These are phyloP conservation scores for Marasmarcha lunaedactyla DNA, from an alignment of 2,888 invertebrate species.

Conservation along the genomic window DNA sequence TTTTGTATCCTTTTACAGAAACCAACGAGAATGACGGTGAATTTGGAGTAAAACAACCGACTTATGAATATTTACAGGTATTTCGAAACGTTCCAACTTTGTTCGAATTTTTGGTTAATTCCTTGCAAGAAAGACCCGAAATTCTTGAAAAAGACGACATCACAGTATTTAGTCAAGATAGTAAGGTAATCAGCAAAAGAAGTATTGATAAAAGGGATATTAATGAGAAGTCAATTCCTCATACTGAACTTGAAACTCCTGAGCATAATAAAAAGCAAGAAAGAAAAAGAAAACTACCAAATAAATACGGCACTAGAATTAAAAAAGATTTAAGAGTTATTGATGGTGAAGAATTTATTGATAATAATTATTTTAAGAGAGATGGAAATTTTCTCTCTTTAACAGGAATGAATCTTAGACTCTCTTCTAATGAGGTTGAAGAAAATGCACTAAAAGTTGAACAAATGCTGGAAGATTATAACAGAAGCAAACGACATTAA, in stretches of 20 bases:
- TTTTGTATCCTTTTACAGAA: constrained; percentile 13
- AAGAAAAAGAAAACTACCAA: constrained; percentile 3
- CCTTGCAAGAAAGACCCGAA: constrained; percentile 32
- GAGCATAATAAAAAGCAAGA: neutral
- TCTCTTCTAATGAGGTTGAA: constrained; percentile 23
- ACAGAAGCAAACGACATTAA: constrained; percentile 12
- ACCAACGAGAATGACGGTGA: constrained; percentile 1
- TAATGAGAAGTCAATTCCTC: neutral
- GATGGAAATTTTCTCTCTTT: neutral
- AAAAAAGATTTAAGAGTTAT: neutral
- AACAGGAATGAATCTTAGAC: neutral
- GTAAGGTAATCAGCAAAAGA: neutral
- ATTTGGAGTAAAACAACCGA: constrained; percentile 8
- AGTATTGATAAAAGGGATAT: constrained; percentile 3
- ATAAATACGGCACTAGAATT: constrained; percentile 5
- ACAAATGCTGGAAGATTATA: constrained; percentile 28
- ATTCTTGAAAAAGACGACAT: constrained; percentile 33
- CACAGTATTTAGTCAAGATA: constrained; percentile 1
- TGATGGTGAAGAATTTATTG: constrained; percentile 1
- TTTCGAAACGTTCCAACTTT: constrained; percentile 30
- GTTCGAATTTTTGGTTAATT: constrained; percentile 32
- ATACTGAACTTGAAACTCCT: too few relatives aligned
- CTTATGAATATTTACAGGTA: constrained; percentile 23
- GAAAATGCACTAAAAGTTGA: constrained; percentile 25
- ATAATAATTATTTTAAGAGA: neutral